Evolutionary conservation across 2,113 vertebrate genomes (phyloP), one percentile per base, ranked within the genome.

Genomic region (Corythaixoides concolor): DNA sequence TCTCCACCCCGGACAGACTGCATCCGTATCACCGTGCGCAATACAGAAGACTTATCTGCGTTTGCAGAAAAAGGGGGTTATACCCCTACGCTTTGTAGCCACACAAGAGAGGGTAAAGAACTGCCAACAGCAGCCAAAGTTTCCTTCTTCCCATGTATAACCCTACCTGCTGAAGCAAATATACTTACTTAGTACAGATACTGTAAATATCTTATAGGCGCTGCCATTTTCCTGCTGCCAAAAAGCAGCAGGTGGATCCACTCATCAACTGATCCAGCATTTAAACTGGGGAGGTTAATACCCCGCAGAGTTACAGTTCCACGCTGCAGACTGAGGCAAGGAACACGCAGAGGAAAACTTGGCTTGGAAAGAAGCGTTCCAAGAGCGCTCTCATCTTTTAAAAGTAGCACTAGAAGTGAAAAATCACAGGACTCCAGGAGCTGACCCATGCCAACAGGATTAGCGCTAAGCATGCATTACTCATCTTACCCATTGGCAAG

Each of bases 371-470:
- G 41, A 21, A 33, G 22, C 2, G 3, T 22, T 55, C 52, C 1
- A 2, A 55, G 67, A 15, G 18, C 13, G 1, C 74, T n/a, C 28
- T 4, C 35, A 10, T 9, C 62, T 33, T 15, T 43, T n/a, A 28
- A 14, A 63, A 47, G 13, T 0, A 74, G 41, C 33, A 27, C 24
- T 12, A 37, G 49, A 47, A 27, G 37, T 32, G 30, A 50, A 47
- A 41, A 75, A 15, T 3, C 39, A 13, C 37, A 12, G 1, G 5
- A 9, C 35, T 58, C 27, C 43, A 33, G 74, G 41, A 81, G 60
- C 72, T 50, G 56, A 7, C 17, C 78, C 43, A 2, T 0, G 2
- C 15, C 77, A 4, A 4, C 7, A 12, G 69, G 5, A 11, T 15
- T 4, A 59, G 81, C 52, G 16, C 8, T 8, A 33, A 70, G 18